Evolutionary conservation across 2,797 vertebrate genomes (phyloP), one percentile per base, ranked within the genome.

Genomic region (Muscicapa comitata): DNA sequence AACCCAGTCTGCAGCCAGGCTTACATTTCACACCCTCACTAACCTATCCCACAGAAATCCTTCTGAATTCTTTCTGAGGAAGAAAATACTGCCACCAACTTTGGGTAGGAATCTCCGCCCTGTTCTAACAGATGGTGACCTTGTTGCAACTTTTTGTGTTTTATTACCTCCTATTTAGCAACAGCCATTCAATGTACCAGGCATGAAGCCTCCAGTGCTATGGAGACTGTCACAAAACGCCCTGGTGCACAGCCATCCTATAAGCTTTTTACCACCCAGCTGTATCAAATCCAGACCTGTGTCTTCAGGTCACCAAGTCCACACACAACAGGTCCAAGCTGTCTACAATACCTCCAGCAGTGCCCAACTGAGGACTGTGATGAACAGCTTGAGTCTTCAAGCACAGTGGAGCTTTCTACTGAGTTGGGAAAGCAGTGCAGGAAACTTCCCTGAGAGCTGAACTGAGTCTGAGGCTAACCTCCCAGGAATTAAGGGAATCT

Each of bases 211-310:
- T 63, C 43, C 43, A 73, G 63, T 37, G 38, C 35, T 45, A 25
- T 3, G 20, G 45, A 86, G 33, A 72, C 19, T 58, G 38, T 59
- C 25, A 18, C 50, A 61, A 62, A 89, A 78, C 8, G 4, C 25
- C 47, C 31, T 0, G 0, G 26, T 3, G 13, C n/a, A 50, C 2
- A 10, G 17, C 23, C 77, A 12, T 37, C 33, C 63, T 38, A 6
- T 9, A 47, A 11, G 20, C 20, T 86, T 33, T 45, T 29, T 62
- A 51, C 19, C 24, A 47, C 8, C 2, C 53, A 61, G 17, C n/a
- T 19, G 25, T 12, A 86, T 17, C 43, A 88, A 78, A 92, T 7
- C n/a, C 40, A 83, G 35, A 73, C 7, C 3, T 24, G 17, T 12
- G 13, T n/a, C 61, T 63, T 48, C 8, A 80, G 24, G 18, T 35